Percentiles rank a stretch among this genome's conserved stretches.
Conservation (phyloP, 2,113 vertebrate genomes). For the Sapayoa aenigma region DNA sequence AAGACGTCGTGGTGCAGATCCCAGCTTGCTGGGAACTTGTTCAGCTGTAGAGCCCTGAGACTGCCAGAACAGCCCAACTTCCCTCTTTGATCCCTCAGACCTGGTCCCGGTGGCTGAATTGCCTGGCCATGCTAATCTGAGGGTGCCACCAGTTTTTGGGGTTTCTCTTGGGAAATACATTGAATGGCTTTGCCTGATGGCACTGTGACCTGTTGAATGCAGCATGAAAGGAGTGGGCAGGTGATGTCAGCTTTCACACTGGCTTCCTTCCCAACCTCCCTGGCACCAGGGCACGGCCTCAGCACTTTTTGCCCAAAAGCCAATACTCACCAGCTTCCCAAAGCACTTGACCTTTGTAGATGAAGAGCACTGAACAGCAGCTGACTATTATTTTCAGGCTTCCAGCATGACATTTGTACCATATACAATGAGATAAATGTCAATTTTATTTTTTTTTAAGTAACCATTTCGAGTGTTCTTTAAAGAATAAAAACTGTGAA, state of each 20-base stretch:
- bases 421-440: constrained; percentile 12
- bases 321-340: neutral
- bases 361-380: constrained; percentile 21
- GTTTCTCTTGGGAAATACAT: neutral
- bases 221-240: neutral
- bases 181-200: neutral
- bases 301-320: neutral
- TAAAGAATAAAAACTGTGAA: constrained; percentile 11
- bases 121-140: fast-evolving
- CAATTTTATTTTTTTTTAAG: neutral
- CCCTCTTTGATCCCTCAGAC: fast-evolving
- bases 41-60: neutral
- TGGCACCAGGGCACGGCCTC: neutral
- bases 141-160: fast-evolving
- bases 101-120: neutral
- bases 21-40: fast-evolving
- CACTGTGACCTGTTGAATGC: neutral
- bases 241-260: neutral
- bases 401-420: neutral
- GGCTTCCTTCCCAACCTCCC: neutral
- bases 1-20: neutral
- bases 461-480: neutral
- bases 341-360: neutral
- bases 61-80: neutral
- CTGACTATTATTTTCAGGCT: constrained; percentile 23